Percentiles rank a stretch among this genome's conserved stretches.
phyloP scores from a whole-genome alignment of 92 coral and sea anemone genomes.

The Actinostola sp. region DNA sequence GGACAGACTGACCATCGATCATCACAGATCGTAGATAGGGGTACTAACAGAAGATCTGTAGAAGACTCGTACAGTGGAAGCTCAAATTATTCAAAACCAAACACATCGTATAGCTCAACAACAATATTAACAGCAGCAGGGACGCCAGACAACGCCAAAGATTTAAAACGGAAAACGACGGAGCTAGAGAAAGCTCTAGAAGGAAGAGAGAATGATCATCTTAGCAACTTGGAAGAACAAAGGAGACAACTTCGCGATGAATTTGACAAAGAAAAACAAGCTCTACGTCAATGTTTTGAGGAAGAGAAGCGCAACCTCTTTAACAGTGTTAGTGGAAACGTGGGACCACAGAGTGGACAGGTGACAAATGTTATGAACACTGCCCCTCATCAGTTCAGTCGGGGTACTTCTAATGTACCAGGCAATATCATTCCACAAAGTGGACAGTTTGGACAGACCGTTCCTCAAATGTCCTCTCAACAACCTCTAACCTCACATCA shows the following conservation, averaged over 20 bases:
- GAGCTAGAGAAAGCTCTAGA: conserved; percentile 55
- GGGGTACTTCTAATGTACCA: background rate
- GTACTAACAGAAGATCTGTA: background rate
- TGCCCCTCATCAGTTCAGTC: background rate
- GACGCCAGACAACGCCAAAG: conserved; percentile 42
- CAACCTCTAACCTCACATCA: background rate
- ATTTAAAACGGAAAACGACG: conserved; percentile 56
- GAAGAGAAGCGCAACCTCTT: conserved; percentile 41
- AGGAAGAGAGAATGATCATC: conserved; percentile 66
- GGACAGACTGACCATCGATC: background rate
- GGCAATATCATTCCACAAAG: background rate
- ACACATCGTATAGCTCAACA: background rate
- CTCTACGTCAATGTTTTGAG: conserved; percentile 52
- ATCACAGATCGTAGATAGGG: background rate
- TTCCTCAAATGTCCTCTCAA: conserved; percentile 1
- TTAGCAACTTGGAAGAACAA: conserved; percentile 39
- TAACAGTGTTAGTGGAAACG: conserved; percentile 20
- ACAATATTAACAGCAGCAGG: no score
- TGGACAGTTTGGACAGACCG: conserved; percentile 6
- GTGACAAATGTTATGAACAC: background rate
- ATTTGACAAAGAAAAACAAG: conserved; percentile 54
- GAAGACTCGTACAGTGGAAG: background rate
- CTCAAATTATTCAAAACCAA: background rate
- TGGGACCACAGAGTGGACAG: background rate
- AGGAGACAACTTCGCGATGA: conserved; percentile 55